Base-by-base conservation (phyloP, 2,888 invertebrate genomes). In the Nymphalis c-album region DNA sequence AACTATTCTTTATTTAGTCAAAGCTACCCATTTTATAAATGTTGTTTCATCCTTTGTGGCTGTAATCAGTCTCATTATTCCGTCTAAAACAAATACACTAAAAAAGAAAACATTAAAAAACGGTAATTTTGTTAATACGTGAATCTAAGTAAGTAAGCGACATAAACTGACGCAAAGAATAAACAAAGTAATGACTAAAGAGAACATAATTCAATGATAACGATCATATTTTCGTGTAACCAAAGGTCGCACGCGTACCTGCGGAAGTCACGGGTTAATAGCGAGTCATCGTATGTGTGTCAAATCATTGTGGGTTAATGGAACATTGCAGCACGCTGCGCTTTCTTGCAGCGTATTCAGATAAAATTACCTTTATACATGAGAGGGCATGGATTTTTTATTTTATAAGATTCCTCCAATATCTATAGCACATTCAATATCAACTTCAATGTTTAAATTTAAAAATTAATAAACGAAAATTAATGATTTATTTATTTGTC, bases 231-330 rank as follows among this genome's bases (percentile, higher is more conserved):
- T 58, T 45, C 59, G 57, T 61, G 40, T 55, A 57, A 18, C 31
- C 20, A 60, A 62, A 67, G 71, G 71, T 69, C 69, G 69, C 69
- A 67, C 62, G 64, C 69, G 62, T 53, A 61, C 40, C 61, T 31
- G 67, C 68, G 68, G 71, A 72, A 70, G 68, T 71, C 71, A 68
- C 68, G 64, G 71, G 71, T 71, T 71, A 72, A 68, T 67, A 69
- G 67, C 68, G 61, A 71, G 68, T 64, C 78, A 74, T 77, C 75
- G 80, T 81, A 85, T 87, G 86, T 88, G 81, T 85, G 87, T 77
- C 84, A 82, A 76, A 80, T 72, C 77, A 74, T 77, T 81, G 85
- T 88, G 79, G 88, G 90, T 86, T 85, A 90, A 80, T 86, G 82
- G 88, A 81, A 86, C 89, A 79, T 76, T 76, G 78, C 76, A 76